phyloP scores from a whole-genome alignment of 2,113 vertebrate species.

The Podiceps cristatus region DNA sequence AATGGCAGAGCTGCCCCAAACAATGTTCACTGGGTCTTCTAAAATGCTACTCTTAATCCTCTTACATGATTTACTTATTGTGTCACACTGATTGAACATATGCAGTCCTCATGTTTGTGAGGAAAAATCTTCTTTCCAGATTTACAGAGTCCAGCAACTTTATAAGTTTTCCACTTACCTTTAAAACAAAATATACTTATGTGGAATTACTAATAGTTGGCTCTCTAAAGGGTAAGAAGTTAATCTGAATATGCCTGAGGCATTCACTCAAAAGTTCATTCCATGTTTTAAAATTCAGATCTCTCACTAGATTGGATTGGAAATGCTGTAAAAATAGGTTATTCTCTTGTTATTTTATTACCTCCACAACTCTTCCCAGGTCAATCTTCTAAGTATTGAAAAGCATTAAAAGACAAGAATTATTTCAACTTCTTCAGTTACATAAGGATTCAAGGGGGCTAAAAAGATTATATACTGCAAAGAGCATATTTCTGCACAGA shows the following conservation, averaged over 20 bases:
- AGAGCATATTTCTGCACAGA: neutral
- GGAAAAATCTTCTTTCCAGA: neutral
- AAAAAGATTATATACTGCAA: neutral
- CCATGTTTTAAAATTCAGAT: neutral
- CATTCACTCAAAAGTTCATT: neutral
- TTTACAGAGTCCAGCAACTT: neutral
- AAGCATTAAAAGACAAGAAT: neutral
- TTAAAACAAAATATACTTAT: slow-evolving; percentile 13
- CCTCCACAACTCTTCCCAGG: neutral
- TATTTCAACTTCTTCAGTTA: neutral
- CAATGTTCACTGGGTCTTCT: neutral
- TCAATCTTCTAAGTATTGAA: neutral
- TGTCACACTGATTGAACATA: neutral
- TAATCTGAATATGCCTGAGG: neutral
- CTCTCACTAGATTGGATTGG: neutral
- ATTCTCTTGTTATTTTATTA: neutral
- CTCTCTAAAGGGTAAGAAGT: neutral
- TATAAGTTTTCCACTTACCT: neutral
- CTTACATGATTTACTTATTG: neutral
- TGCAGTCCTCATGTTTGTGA: neutral
- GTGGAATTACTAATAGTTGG: neutral
- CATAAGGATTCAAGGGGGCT: neutral
- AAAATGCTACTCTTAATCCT: neutral
- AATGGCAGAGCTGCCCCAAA: neutral
- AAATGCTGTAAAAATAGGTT: neutral